Conservation (phyloP, 2,888 invertebrate genomes). For the Taphrorychus bicolor region DNA sequence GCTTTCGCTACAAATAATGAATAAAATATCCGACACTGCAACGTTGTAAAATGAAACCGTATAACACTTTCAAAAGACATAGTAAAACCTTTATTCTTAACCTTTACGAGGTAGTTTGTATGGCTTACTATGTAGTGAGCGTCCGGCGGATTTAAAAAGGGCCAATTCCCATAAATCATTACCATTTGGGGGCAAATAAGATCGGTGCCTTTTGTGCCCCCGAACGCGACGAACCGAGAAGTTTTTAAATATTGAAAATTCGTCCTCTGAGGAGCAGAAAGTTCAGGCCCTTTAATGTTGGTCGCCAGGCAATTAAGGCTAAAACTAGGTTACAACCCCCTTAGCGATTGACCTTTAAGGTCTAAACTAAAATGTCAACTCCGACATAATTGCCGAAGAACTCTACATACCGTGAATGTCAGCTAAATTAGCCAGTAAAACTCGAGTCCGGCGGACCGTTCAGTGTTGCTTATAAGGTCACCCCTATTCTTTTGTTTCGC, state of each 20-base stretch:
- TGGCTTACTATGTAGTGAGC: constrained; percentile 33
- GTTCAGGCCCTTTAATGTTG: not conserved
- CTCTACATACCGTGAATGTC: constrained; percentile 17
- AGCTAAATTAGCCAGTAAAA: constrained; percentile 10
- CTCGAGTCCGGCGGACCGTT: not conserved
- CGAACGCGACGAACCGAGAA: constrained; percentile 2
- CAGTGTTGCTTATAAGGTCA: not conserved
- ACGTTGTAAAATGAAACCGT: constrained; percentile 15
- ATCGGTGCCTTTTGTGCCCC: not conserved
- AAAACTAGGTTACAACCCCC: not conserved
- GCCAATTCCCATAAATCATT: constrained; percentile 34
- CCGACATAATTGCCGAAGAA: constrained; percentile 5
- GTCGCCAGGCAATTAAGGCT: not conserved
- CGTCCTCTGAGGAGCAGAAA: not conserved
- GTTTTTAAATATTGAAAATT: not conserved
- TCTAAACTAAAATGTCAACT: not conserved
- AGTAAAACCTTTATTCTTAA: constrained; percentile 34
- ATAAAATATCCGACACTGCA: constrained; percentile 19
- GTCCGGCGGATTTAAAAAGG: constrained; percentile 22
- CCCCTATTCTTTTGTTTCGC: not conserved
- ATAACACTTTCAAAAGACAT: constrained; percentile 35
- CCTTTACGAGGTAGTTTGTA: constrained; percentile 29
- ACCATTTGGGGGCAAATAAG: not conserved
- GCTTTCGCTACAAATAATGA: constrained; percentile 10
- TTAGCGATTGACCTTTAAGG: not conserved